These are phyloP conservation scores for Palloptera scutellata DNA, from an alignment of 2,888 invertebrate genomes.

Conservation along the genomic window DNA sequence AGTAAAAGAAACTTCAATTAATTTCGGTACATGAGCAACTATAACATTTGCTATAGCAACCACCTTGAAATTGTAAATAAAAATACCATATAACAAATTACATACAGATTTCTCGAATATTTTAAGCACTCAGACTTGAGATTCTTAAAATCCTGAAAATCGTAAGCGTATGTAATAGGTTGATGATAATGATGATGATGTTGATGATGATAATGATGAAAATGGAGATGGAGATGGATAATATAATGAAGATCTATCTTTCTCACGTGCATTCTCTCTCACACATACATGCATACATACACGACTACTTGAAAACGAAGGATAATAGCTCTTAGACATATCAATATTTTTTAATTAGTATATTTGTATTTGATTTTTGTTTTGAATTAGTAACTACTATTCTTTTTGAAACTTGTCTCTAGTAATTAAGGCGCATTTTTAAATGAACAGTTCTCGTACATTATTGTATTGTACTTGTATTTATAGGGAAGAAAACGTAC, in stretches of 20 bases:
- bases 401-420: slow-evolving; percentile 25
- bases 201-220: no score
- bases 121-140: no score
- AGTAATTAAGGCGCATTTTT: slow-evolving; percentile 50
- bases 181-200: no score
- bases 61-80: no score
- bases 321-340: slow-evolving; percentile 66
- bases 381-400: slow-evolving; percentile 17
- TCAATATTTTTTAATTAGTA: slow-evolving; percentile 53
- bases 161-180: no score
- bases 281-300: slow-evolving; percentile 30
- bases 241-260: no score
- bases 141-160: no score
- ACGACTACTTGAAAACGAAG: slow-evolving; percentile 59
- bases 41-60: no score
- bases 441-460: slow-evolving; percentile 19
- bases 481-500: slow-evolving; percentile 39
- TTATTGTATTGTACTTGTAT: slow-evolving; percentile 42
- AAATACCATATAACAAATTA: no score
- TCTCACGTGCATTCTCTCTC: neutral
- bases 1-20: neutral
- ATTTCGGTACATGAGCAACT: no score
- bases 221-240: no score
- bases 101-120: no score
- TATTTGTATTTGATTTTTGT: slow-evolving; percentile 49